Base-by-base conservation (phyloP, 2,113 vertebrate genomes). In the Lasiurus borealis region DNA sequence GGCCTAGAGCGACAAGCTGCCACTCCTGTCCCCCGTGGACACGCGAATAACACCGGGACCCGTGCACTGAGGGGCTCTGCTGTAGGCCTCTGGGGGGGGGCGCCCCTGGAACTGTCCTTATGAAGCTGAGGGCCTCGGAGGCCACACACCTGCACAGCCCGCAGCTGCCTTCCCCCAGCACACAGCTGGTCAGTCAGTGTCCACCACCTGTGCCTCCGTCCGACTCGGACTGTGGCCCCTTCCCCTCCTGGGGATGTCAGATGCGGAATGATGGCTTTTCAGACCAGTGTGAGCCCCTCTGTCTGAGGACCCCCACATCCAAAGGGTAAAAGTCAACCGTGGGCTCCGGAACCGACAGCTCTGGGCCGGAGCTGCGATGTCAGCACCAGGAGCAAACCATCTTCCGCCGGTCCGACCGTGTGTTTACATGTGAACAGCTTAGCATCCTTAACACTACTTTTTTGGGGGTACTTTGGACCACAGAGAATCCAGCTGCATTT, bases 361-460 rank as follows among this genome's bases (percentile, higher is more conserved):
- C 94, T 81, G 90, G 83, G 97, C 94, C 97, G 93, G n/a, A 83
- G 76, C 82, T 91, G 92, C 98, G 98, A 97, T 95, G 97, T 97
- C 96, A 97, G 92, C n/a, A 68, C 91, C 92, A 34, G 18, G 89
- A 97, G 97, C 87, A 97, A 97, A 96, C 96, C 80, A 88, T 96
- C 97, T 97, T 96, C 98, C 98, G 97, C 96, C 92, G 91, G 95
- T 93, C 93, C 88, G 95, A 88, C 88, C 96, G 94, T 97, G 97
- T 97, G 98, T 98, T 97, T 98, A 98, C 98, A 98, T 80, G 93
- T 0, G 0, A 98, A 97, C 94, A 97, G 97, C 96, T 93, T 93
- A 85, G 88, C 90, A 97, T 92, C 95, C 97, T 86, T 92, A 80
- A 85, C 78, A 87, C 96, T 94, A 93, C 97, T 98, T 98, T 97